Base-by-base conservation (phyloP, 2,888 invertebrate species). In the Horisme vitalbata region DNA sequence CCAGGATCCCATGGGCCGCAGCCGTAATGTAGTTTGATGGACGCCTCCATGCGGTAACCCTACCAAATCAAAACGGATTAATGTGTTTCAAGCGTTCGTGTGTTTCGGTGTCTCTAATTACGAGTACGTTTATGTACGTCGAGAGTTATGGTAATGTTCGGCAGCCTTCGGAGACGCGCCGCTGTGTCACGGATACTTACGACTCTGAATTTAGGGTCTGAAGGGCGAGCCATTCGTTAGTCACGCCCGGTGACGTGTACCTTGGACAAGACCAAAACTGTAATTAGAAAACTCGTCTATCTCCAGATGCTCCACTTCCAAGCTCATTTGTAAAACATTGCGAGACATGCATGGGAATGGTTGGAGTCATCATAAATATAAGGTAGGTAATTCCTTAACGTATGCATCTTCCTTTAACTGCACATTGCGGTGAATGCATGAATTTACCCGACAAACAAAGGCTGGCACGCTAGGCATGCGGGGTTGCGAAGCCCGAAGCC, bases 171-270 rank as follows among this genome's bases (percentile, higher is more conserved):
- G 71, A 69, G 84, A 78, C 76, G 75, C 69, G 78, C 57, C 44
- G 61, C 65, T 71, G 73, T 72, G 73, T 71, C 73, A 76, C 71
- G 83, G 84, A 88, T 89, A 89, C 89, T 89, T 89, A 89, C 89
- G 88, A 84, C 85, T 89, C 86, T 69, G 88, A 82, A 88, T 87
- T 88, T 76, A 89, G 86, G 87, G 86, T 87, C 86, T 89, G 89
- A 82, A 89, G 89, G 83, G 88, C 89, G 87, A 89, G 87, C 89
- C 89, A 89, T 88, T 89, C 88, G 86, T 89, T 88, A 81, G 85
- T 86, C 85, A 87, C 85, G 87, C 86, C 86, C 79, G 88, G 71
- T 88, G 89, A 88, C 88, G 86, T 87, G 88, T 89, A 88, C 89
- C 89, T 89, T 89, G 88, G 89, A 89, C 89, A 89, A 88, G 81